These are phyloP conservation scores for Drosophila sproati DNA, from an alignment of 1,140 invertebrate genomes.

Conservation along the genomic window DNA sequence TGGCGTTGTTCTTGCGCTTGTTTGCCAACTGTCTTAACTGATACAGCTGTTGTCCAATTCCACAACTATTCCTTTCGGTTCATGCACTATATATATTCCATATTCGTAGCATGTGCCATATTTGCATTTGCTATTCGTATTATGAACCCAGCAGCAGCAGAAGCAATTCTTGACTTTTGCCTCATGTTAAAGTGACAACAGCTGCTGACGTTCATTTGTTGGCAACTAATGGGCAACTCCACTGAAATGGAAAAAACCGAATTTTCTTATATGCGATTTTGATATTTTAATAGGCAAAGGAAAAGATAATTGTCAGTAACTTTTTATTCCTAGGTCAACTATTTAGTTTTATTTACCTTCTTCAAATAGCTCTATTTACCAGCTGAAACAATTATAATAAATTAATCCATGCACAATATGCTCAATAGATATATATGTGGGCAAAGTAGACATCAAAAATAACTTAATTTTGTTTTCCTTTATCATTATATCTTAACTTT, in stretches of 20 bases:
- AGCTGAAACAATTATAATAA: no score
- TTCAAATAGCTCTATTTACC: no score
- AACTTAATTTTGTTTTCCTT: no score
- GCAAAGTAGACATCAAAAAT: no score
- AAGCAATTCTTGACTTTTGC: slow-evolving; percentile 27
- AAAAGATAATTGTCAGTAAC: no score
- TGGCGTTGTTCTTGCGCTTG: slow-evolving; percentile 34
- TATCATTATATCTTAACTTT: no score
- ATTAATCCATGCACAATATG: no score
- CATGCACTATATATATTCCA: neutral
- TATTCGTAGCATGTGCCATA: slow-evolving; percentile 26
- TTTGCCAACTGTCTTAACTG: slow-evolving; percentile 47
- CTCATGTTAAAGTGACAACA: slow-evolving; percentile 53
- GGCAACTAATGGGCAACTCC: slow-evolving; percentile 15
- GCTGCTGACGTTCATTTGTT: slow-evolving; percentile 32
- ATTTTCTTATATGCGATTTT: no score
- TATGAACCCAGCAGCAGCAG: slow-evolving; percentile 14
- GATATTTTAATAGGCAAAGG: no score
- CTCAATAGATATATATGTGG: no score
- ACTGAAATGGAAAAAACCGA: neutral
- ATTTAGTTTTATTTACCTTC: no score
- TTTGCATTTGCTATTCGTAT: slow-evolving; percentile 45
- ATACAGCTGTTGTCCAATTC: slow-evolving; percentile 25
- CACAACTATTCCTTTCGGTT: neutral
- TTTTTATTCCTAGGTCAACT: no score